Evolutionary conservation across 2,797 vertebrate species (phyloP).

Genomic region (Peromyscus melanophrys): DNA sequence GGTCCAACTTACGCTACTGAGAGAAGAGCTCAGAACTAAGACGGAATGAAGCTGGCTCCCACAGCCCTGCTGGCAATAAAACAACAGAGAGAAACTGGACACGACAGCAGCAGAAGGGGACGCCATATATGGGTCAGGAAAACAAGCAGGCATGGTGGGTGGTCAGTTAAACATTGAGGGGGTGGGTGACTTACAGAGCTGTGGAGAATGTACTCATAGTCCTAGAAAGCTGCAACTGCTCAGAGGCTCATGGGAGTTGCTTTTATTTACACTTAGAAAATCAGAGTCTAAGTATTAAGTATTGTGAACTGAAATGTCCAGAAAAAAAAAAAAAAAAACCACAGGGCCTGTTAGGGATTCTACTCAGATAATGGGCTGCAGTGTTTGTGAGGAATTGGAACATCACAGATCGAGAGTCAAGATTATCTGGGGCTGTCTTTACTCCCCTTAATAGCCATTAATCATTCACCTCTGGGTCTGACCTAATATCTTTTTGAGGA

Average conservation of each 20-base stretch:
- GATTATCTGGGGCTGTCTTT: not conserved
- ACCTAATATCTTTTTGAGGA: not conserved
- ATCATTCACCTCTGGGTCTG: not conserved
- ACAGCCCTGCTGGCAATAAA: not conserved
- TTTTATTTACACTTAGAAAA: constrained; percentile 33
- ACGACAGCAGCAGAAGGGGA: not conserved
- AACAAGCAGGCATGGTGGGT: not conserved
- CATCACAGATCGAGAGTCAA: not conserved
- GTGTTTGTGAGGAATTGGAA: not conserved
- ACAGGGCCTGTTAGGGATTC: not conserved
- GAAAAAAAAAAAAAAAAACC: not conserved
- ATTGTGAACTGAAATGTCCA: not conserved
- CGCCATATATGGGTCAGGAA: not conserved
- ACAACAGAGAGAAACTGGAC: constrained; percentile 15
- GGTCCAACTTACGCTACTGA: not conserved
- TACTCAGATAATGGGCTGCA: not conserved
- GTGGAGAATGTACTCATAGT: not conserved
- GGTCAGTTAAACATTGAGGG: not conserved
- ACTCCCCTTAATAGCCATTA: not conserved
- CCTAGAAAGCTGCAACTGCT: not conserved
- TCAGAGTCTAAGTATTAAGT: not conserved
- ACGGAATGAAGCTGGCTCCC: not conserved
- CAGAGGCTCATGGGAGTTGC: not conserved
- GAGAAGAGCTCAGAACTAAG: not conserved
- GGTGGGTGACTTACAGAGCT: not conserved